Evolutionary conservation across 2,113 vertebrate species (phyloP).

Genomic region (Meleagris gallopavo): DNA sequence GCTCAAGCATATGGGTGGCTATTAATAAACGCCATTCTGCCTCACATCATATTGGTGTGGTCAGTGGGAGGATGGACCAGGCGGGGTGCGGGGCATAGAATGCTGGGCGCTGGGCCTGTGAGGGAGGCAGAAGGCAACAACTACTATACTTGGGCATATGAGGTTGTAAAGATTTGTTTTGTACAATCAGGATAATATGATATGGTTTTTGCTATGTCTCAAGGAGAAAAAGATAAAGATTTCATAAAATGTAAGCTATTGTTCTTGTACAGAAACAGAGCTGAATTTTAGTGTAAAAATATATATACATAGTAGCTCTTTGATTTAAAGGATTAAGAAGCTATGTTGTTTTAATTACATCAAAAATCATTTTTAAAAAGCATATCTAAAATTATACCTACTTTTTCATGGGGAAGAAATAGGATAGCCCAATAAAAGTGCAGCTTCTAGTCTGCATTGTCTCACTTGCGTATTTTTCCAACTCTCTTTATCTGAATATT

Average conservation of each 20-base stretch:
- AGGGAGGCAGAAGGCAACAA: too few relatives aligned
- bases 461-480: not conserved
- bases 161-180: not conserved
- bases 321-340: not conserved
- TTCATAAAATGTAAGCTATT: not conserved
- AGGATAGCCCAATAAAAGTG: not conserved
- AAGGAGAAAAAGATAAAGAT: not conserved
- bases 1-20: too few relatives aligned
- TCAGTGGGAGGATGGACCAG: too few relatives aligned
- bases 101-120: too few relatives aligned
- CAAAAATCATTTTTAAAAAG: not conserved
- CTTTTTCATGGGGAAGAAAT: not conserved
- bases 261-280: not conserved
- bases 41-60: too few relatives aligned
- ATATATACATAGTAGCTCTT: not conserved
- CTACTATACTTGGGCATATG: rapidly evolving
- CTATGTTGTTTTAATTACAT: not conserved
- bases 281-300: not conserved
- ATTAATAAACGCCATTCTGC: too few relatives aligned
- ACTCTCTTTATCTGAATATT: not conserved
- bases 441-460: rapidly evolving
- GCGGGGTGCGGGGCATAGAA: too few relatives aligned
- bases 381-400: rapidly evolving
- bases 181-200: not conserved
- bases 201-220: not conserved